Evolutionary conservation across 2,113 vertebrate species (phyloP).

Genomic region (Chinchilla lanigera): DNA sequence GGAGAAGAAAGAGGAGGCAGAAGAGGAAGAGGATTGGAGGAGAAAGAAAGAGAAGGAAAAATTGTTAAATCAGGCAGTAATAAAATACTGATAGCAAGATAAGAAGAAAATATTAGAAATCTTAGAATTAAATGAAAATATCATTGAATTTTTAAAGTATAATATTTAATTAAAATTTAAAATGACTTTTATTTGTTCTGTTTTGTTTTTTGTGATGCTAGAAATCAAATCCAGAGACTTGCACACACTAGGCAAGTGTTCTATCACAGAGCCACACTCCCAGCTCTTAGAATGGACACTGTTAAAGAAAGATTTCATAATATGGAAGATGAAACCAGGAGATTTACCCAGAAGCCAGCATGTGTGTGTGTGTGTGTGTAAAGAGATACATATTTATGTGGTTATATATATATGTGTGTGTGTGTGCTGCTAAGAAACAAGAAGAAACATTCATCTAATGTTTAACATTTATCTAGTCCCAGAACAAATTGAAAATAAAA

Average conservation of each 20-base stretch:
- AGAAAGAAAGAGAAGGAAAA: not conserved
- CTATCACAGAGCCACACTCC: not conserved
- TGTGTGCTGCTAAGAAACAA: not conserved
- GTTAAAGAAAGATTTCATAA: not conserved
- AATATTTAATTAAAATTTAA: conserved; percentile 29
- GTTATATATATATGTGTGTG: not conserved
- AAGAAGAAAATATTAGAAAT: conserved; percentile 14
- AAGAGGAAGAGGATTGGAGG: not conserved
- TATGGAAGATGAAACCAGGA: not conserved
- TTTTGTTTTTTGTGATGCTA: not conserved
- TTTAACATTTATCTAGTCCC: conserved; percentile 1
- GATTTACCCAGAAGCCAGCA: not conserved
- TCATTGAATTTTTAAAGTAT: conserved; percentile 22
- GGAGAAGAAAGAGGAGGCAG: not conserved
- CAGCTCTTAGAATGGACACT: not conserved
- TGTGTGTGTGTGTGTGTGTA: not conserved
- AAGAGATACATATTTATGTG: not conserved
- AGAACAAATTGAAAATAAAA: conserved; percentile 35
- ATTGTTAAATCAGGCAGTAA: conserved; percentile 27
- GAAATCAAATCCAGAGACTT: not conserved
- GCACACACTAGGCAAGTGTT: not conserved
- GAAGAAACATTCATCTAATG: not conserved
- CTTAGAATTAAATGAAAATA: not conserved
- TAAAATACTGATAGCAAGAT: not conserved
- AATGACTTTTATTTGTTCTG: not conserved